Percentiles rank a stretch among this genome's conserved stretches.
phyloP scores from a whole-genome alignment of 2,888 invertebrate genomes.

The Cepaea hortensis region DNA sequence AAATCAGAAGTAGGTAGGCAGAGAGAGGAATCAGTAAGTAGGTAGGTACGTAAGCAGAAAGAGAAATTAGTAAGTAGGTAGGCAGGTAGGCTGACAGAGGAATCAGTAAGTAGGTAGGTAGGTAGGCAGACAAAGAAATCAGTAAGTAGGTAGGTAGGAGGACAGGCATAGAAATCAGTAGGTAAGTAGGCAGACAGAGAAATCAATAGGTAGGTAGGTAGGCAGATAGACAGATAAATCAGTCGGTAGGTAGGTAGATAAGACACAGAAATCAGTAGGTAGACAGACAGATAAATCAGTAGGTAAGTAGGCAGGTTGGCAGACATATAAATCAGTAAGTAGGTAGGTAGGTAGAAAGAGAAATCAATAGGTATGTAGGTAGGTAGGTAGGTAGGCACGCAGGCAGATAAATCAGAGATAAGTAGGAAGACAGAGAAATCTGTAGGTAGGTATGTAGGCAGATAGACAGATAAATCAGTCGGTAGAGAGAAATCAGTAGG shows the following conservation, averaged over 20 bases:
- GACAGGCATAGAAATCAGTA: neutral
- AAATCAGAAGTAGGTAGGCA: neutral
- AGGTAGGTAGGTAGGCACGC: too few species aligned
- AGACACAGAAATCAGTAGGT: neutral
- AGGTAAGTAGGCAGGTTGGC: neutral
- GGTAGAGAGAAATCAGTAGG: too few species aligned
- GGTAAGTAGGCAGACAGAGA: neutral
- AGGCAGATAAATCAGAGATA: too few species aligned
- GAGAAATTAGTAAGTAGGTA: neutral
- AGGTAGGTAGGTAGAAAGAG: neutral
- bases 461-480: too few species aligned
- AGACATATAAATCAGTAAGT: neutral
- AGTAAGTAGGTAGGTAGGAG: neutral
- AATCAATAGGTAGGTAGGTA: neutral
- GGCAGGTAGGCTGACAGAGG: neutral
- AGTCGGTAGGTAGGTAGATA: neutral
- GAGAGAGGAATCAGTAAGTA: neutral
- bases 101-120: constrained; percentile 21
- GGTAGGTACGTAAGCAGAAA: neutral
- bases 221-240: neutral
- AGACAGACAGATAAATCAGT: neutral
- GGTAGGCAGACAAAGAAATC: neutral
- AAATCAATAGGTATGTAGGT: constrained; percentile 30
- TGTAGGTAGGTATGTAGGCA: too few species aligned
- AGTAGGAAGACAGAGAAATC: too few species aligned